A percentile compares a stretch with the other conserved stretches of the same genome.
These are phyloP conservation scores for Galago senegalensis DNA, from an alignment of 2,797 vertebrate genomes.

Conservation along the genomic window DNA sequence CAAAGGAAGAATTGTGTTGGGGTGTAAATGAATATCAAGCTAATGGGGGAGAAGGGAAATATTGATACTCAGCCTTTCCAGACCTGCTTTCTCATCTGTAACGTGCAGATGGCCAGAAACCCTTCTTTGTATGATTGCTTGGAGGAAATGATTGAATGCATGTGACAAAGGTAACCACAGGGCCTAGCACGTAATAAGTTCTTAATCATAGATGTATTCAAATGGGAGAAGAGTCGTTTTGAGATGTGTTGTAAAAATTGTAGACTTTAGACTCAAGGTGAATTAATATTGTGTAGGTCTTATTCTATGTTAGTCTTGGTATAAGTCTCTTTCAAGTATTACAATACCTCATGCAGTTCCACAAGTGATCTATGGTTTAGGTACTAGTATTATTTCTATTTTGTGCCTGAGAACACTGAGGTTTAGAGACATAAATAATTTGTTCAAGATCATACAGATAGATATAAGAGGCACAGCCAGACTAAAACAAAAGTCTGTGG, in stretches of 20 bases:
- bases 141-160: neutral
- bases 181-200: neutral
- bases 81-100: constrained; percentile 1
- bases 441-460: neutral
- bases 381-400: neutral
- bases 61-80: neutral
- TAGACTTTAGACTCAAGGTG: neutral
- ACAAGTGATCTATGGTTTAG: neutral
- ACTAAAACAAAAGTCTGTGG: neutral
- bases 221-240: neutral
- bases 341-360: neutral
- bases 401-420: neutral
- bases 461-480: neutral
- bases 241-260: neutral
- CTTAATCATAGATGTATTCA: neutral
- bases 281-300: neutral
- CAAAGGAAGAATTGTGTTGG: constrained; percentile 1
- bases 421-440: neutral
- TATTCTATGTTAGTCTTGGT: neutral
- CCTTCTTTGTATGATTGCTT: neutral
- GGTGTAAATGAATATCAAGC: neutral
- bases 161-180: neutral
- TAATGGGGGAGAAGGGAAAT: neutral
- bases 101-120: neutral
- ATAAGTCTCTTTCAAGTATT: neutral